Evolutionary conservation across 2,888 invertebrate species (phyloP), one percentile per base, ranked within the genome.

Genomic region (Molanna angustata): DNA sequence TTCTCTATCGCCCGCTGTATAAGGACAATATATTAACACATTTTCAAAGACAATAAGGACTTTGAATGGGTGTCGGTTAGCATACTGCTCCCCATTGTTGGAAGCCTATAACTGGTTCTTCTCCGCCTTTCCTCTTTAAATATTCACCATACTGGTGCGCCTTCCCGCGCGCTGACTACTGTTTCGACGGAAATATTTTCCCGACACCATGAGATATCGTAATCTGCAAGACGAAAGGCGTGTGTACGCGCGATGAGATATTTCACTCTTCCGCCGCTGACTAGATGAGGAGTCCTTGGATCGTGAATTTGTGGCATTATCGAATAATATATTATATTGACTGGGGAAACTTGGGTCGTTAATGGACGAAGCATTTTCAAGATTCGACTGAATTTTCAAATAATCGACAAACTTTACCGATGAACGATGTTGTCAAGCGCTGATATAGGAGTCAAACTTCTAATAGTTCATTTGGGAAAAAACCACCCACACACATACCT

Each of bases 21-120:
- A 32, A 37, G 54, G 41, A 49, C 45, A 49, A 54, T 54, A 54
- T 49, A 49, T 54, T 49, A 44, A 49, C 54, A 54, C 49, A 45
- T 49, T 49, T 49, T 27, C 54, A 18, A 27, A 17, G 49, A 54
- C 54, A 54, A 54, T 54, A 49, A 46, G 35, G 46, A 20, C 16
- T 46, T 46, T 21, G 32, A 46, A 43, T 43, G 37, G 40, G 16
- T 20, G 37, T 27, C 43, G 49, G 44, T 44, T 50, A 46, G 46
- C 46, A 46, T 46, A 46, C 21, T 46, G 32, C 18, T 19, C 33
- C 44, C 44, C 27, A 32, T 44, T 44, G 50, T 50, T 33, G 33
- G 31, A 27, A n/a, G 19, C 39, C 39, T 22, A 16, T 35, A 47
- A 20, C 33, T 19, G 16, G 14, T 19, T 35, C 21, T 17, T 17